Percentiles rank a stretch among this genome's conserved stretches.
These are phyloP conservation scores for Pasiphila rectangulata DNA, from an alignment of 2,888 invertebrate species.

Conservation along the genomic window DNA sequence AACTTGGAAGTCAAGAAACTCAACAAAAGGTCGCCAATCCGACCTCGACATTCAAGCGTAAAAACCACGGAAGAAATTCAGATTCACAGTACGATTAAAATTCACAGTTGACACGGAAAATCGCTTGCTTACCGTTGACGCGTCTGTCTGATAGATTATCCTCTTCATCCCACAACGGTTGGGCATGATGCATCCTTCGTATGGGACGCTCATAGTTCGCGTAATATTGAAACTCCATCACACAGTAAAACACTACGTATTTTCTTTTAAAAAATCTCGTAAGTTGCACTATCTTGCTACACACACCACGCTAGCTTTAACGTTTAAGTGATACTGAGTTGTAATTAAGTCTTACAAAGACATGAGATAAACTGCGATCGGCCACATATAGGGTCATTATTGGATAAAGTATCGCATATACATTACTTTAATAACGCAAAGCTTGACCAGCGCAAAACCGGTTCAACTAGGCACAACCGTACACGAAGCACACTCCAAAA, in stretches of 20 bases:
- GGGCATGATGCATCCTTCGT: constrained; percentile 55
- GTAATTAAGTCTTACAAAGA: constrained; percentile 55
- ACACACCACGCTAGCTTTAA: constrained; percentile 54
- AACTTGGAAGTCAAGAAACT: neutral
- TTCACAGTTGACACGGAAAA: neutral
- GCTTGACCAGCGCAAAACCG: neutral
- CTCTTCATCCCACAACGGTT: constrained; percentile 75
- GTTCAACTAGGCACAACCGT: neutral
- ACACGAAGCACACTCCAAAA: neutral
- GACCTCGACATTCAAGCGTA: constrained; percentile 9
- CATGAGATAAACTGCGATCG: constrained; percentile 64
- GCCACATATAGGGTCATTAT: constrained; percentile 50
- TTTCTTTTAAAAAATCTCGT: constrained; percentile 36
- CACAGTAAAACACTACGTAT: constrained; percentile 38
- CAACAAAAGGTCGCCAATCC: constrained; percentile 5
- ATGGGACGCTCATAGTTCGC: constrained; percentile 62
- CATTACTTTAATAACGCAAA: neutral
- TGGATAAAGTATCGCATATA: constrained; percentile 17
- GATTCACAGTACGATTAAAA: neutral
- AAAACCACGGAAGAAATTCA: neutral
- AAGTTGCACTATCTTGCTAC: constrained; percentile 32
- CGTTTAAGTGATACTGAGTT: constrained; percentile 65
- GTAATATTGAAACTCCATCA: constrained; percentile 74
- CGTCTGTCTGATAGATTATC: constrained; percentile 69
- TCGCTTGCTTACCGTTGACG: constrained; percentile 59